A percentile compares a stretch with the other conserved stretches of the same genome.
These are phyloP conservation scores for Phortica variegata DNA, from an alignment of 1,140 invertebrate genomes.

Conservation along the genomic window DNA sequence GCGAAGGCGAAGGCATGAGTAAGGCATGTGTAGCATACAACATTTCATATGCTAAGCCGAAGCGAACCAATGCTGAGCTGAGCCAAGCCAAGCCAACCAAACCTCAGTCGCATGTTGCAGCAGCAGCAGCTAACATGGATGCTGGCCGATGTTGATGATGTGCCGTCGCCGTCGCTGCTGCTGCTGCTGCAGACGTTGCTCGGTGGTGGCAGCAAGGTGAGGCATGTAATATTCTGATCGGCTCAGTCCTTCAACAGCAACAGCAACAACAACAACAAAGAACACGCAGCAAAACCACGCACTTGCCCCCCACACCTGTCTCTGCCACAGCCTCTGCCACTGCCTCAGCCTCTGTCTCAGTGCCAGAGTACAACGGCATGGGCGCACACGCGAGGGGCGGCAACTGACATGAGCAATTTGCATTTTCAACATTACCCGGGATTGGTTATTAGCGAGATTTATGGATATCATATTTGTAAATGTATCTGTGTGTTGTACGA, in stretches of 20 bases:
- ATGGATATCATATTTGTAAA: slow-evolving; percentile 43
- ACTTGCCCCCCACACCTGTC: slow-evolving; percentile 8
- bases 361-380: neutral
- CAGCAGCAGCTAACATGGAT: neutral
- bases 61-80: neutral
- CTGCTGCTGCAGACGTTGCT: neutral
- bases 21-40: slow-evolving; percentile 6
- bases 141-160: neutral
- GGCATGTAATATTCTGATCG: too few species aligned
- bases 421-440: slow-evolving; percentile 37
- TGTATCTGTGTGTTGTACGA: slow-evolving; percentile 12
- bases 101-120: neutral
- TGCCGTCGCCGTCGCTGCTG: too few species aligned
- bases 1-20: neutral
- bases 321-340: too few species aligned
- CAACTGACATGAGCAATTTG: slow-evolving; percentile 44
- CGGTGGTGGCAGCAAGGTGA: neutral
- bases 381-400: slow-evolving; percentile 18
- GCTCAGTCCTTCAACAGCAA: slow-evolving; percentile 6
- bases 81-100: too few species aligned
- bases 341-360: too few species aligned
- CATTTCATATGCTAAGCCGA: slow-evolving; percentile 47
- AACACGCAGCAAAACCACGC: slow-evolving; percentile 17
- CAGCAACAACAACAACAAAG: slow-evolving; percentile 21
- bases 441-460: slow-evolving; percentile 54